Percentiles rank a stretch among this genome's conserved stretches.
These are phyloP conservation scores for Diloba caeruleocephala DNA, from an alignment of 2,888 invertebrate genomes.

Conservation along the genomic window DNA sequence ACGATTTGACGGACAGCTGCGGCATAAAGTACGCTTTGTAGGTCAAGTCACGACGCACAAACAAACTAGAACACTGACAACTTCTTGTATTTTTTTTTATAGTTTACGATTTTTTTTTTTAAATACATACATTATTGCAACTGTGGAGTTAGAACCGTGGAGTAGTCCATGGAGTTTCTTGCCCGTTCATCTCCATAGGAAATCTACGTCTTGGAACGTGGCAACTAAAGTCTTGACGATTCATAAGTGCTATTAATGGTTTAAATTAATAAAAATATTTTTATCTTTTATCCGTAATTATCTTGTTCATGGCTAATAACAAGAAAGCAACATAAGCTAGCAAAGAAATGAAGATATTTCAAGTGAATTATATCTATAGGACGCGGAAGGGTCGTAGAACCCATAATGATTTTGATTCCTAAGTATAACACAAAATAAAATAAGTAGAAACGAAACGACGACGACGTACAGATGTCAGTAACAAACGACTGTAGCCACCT, in stretches of 20 bases:
- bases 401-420: background rate
- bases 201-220: too few species aligned
- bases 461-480: slow-evolving; percentile 50
- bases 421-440: slow-evolving; percentile 31
- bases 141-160: too few species aligned
- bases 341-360: background rate
- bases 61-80: slow-evolving; percentile 39
- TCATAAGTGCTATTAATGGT: too few species aligned
- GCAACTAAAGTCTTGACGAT: too few species aligned
- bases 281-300: too few species aligned
- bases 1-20: slow-evolving; percentile 68
- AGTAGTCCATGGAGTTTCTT: too few species aligned
- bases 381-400: background rate
- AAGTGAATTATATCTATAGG: too few species aligned
- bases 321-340: background rate
- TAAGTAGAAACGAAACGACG: slow-evolving; percentile 44
- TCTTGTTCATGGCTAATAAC: background rate
- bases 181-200: too few species aligned
- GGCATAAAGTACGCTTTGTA: slow-evolving; percentile 59
- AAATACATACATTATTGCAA: background rate
- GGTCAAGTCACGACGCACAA: slow-evolving; percentile 66
- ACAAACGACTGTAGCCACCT: slow-evolving; percentile 68
- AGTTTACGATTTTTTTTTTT: too few species aligned
- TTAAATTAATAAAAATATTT: too few species aligned
- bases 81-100: slow-evolving; percentile 62